Evolutionary conservation across 2,113 vertebrate species (phyloP), one percentile per base, ranked within the genome.

Genomic region (Catharus minimus): DNA sequence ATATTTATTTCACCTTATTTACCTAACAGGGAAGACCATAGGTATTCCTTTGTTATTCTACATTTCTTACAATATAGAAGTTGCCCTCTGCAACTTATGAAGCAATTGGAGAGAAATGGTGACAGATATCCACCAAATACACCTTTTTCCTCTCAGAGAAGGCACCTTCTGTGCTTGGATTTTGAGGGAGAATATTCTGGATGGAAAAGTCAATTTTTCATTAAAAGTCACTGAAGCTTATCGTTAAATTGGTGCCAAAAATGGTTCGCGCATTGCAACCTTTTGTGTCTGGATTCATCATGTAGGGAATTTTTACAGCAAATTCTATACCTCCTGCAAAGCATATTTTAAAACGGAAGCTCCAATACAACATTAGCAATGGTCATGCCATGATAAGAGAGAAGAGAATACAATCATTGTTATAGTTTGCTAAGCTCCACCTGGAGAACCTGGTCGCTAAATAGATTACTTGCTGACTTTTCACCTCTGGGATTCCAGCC

Each of bases 391-490:
- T 41, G 82, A 82, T 93, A 89, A 92, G 62, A 67, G 68, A 80
- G 36, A 90, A 74, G 69, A 91, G 88, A 94, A 92, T 91, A 72
- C 61, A 91, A 53, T 88, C 91, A 94, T 95, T 92, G 73, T 33
- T 88, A 90, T 38, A 56, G 91, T 89, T 93, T 86, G 89, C 88
- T 87, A 89, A 93, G 82, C 81, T 95, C 92, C 85, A 97, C 94
- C 81, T 95, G 93, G 94, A 96, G 88, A 93, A 96, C 83, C 49
- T 88, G 62, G 85, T 92, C 71, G 66, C 94, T 98, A 97, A 97
- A 95, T 94, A 86, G 92, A 97, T 97, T 96, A 96, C 60, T 96
- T 56, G 53, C 94, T 95, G 94, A 95, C 96, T 96, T 96, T 94
- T 96, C 93, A 96, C 97, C 92, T 95, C 86, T 61, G 95, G 93